These are phyloP conservation scores for Drepanosiphum platanoidis DNA, from an alignment of 2,888 invertebrate species.

Conservation along the genomic window DNA sequence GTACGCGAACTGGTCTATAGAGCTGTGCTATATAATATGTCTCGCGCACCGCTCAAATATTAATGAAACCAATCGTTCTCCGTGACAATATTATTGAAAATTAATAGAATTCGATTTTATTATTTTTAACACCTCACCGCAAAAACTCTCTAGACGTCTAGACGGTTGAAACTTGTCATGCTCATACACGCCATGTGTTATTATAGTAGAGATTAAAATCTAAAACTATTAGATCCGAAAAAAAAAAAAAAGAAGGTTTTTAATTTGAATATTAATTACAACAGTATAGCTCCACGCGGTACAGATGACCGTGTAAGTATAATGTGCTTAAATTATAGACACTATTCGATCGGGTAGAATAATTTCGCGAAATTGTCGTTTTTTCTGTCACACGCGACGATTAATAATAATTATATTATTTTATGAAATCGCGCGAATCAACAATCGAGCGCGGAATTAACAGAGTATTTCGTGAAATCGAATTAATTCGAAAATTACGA, in stretches of 20 bases:
- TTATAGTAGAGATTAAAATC: neutral
- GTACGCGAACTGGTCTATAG: no score
- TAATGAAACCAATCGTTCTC: neutral
- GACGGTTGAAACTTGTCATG: neutral
- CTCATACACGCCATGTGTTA: neutral
- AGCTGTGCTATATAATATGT: no score
- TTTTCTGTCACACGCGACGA: no score
- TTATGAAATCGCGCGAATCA: no score
- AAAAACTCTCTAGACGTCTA: conserved; percentile 19
- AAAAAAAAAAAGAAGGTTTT: no score
- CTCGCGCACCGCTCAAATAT: no score
- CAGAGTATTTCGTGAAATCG: neutral
- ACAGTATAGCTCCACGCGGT: neutral
- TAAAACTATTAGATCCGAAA: neutral
- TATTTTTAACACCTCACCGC: neutral
- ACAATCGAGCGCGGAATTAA: no score
- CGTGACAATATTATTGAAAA: neutral
- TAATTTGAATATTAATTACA: neutral
- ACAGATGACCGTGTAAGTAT: neutral
- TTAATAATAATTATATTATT: no score
- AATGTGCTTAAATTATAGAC: neutral
- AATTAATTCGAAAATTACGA: neutral
- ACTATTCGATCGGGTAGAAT: no score
- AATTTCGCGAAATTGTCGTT: no score
- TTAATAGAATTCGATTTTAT: conserved; percentile 11